Evolutionary conservation across 2,797 vertebrate species (phyloP).

Genomic region (Betta splendens): DNA sequence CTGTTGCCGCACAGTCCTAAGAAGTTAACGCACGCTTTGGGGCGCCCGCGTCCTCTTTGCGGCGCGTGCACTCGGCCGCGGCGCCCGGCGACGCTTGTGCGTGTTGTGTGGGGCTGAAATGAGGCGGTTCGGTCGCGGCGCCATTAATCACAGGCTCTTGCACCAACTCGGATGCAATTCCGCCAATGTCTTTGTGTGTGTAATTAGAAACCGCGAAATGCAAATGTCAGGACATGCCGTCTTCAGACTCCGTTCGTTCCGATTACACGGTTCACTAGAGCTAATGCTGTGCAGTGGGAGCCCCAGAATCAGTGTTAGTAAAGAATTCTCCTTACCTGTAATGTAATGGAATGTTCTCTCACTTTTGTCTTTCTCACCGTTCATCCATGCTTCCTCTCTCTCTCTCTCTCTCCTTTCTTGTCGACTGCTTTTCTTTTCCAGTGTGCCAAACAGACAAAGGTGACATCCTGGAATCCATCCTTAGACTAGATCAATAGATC

Average conservation of each 20-base stretch:
- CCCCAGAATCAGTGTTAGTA: background rate
- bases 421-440: slow-evolving; percentile 65
- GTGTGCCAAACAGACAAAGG: slow-evolving; percentile 72
- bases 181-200: slow-evolving; percentile 25
- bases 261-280: background rate
- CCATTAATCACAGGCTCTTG: slow-evolving; percentile 19
- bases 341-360: slow-evolving; percentile 17
- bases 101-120: slow-evolving; percentile 28
- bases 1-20: slow-evolving; percentile 1
- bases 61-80: background rate
- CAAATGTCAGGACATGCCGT: slow-evolving; percentile 6
- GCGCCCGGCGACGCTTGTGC: background rate
- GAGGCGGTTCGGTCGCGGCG: slow-evolving; percentile 9
- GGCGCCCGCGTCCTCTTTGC: background rate
- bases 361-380: slow-evolving; percentile 30
- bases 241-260: background rate
- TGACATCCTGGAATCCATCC: slow-evolving; percentile 67
- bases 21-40: background rate
- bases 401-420: slow-evolving; percentile 48
- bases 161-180: slow-evolving; percentile 25
- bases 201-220: slow-evolving; percentile 5
- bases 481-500: slow-evolving; percentile 65
- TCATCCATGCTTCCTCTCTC: slow-evolving; percentile 53
- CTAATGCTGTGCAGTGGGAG: background rate
- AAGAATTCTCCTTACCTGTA: background rate